Evolutionary conservation across 2,888 invertebrate genomes (phyloP).

Genomic region (Clivina fossor): DNA sequence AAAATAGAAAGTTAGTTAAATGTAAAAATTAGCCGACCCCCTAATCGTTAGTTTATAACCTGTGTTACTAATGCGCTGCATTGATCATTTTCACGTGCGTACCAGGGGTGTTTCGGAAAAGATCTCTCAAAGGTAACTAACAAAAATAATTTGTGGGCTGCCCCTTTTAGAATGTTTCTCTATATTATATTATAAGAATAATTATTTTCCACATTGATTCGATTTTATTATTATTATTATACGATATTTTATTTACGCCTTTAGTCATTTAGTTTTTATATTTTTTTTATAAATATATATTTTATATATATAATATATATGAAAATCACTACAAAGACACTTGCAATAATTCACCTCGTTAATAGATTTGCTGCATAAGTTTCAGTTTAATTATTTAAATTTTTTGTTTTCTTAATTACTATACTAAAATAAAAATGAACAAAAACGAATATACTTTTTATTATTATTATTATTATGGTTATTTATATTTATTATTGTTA

Average conservation of each 20-base stretch:
- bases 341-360: conserved; percentile 52
- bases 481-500: neutral
- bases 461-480: neutral
- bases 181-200: conserved; percentile 45
- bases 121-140: conserved; percentile 93
- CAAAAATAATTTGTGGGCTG: conserved; percentile 54
- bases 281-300: conserved; percentile 17
- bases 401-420: conserved; percentile 36
- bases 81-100: conserved; percentile 60
- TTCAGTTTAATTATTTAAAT: conserved; percentile 39
- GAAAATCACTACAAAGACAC: conserved; percentile 52
- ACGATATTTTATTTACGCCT: conserved; percentile 36
- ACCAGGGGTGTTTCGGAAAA: conserved; percentile 93
- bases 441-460: conserved; percentile 3
- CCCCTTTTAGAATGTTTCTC: conserved; percentile 55
- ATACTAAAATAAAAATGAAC: conserved; percentile 21
- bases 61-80: conserved; percentile 51
- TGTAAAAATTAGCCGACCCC: conserved; percentile 20
- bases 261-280: conserved; percentile 34
- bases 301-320: conserved; percentile 24
- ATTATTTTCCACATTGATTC: conserved; percentile 41
- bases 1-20: too few species aligned
- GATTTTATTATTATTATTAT: conserved; percentile 31
- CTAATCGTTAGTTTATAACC: conserved; percentile 25
- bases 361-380: conserved; percentile 53